Base-by-base conservation (phyloP, 2,888 invertebrate genomes). In the Epinotia bilunana region DNA sequence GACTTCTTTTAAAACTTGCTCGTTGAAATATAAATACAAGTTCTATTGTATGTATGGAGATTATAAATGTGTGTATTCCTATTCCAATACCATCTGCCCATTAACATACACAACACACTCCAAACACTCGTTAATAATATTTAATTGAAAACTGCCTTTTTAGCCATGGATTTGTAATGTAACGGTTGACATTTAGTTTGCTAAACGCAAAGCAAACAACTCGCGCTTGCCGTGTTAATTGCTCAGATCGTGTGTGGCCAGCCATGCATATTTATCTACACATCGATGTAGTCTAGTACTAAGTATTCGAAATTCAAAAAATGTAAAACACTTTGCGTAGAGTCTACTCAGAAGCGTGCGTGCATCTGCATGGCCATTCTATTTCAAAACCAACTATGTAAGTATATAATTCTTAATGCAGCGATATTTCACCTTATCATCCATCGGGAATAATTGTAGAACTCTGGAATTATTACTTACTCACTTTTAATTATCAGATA, bases 141-240 rank as follows among this genome's bases (percentile, higher is more conserved):
- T 75, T 70, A 75, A 75, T 74, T 65, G 43, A 61, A 71, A 71
- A 75, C 46, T 64, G 39, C 74, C 71, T 65, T 61, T 70, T 75
- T 28, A 55, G 60, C 23, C 39, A 12, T 33, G 46, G 39, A 46
- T 62, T 28, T 62, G 28, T 60, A 33, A 33, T 6, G 57, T 49
- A 70, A 70, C 65, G 58, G 55, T 71, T 75, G 74, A 61, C 74
- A 75, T 75, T 75, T 74, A 61, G 60, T 55, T 64, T 69, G 61
- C 61, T 70, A 70, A 70, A 67, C 39, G 39, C 53, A 65, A 49
- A 75, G 55, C 60, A 65, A 55, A 67, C 71, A 75, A 71, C 61
- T 55, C 53, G 63, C 39, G 61, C n/a, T 53, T 13, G 57, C 53
- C n/a, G 43, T 46, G 71, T 60, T 74, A 71, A 71, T 71, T 74